phyloP scores from a whole-genome alignment of 2,113 vertebrate genomes.

The Megaceryle torquata region DNA sequence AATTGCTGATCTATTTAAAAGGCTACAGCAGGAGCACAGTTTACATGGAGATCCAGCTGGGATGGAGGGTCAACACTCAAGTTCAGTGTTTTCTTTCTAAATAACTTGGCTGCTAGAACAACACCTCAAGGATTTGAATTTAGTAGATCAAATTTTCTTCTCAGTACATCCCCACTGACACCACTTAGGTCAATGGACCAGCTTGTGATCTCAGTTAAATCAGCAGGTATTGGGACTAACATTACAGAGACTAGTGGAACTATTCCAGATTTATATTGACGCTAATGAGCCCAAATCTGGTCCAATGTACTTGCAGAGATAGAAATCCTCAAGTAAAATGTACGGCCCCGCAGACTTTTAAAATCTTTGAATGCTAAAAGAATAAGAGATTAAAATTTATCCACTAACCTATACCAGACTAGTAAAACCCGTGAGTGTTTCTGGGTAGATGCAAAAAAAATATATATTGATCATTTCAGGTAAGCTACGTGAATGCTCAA shows the following conservation, averaged over 20 bases:
- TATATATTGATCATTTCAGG: background rate
- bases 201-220: slow-evolving; percentile 63
- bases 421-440: background rate
- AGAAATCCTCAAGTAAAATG: background rate
- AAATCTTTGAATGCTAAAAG: background rate
- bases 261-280: slow-evolving; percentile 54
- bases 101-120: slow-evolving; percentile 60
- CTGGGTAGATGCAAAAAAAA: background rate
- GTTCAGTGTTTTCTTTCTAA: slow-evolving; percentile 67
- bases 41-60: slow-evolving; percentile 64
- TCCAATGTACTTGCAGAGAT: background rate
- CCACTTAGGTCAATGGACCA: slow-evolving; percentile 67
- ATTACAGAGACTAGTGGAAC: slow-evolving; percentile 50
- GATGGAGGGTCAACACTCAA: slow-evolving; percentile 61
- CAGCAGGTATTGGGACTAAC: slow-evolving; percentile 52
- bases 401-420: background rate
- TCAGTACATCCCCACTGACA: slow-evolving; percentile 59
- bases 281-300: slow-evolving; percentile 54
- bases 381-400: background rate
- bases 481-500: background rate
- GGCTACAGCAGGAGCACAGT: slow-evolving; percentile 62
- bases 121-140: slow-evolving; percentile 67
- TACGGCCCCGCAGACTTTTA: background rate
- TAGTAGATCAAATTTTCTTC: slow-evolving; percentile 65
- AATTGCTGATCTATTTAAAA: slow-evolving; percentile 68